Base-by-base conservation (phyloP, 2,113 vertebrate genomes). In the Mus spicilegus region DNA sequence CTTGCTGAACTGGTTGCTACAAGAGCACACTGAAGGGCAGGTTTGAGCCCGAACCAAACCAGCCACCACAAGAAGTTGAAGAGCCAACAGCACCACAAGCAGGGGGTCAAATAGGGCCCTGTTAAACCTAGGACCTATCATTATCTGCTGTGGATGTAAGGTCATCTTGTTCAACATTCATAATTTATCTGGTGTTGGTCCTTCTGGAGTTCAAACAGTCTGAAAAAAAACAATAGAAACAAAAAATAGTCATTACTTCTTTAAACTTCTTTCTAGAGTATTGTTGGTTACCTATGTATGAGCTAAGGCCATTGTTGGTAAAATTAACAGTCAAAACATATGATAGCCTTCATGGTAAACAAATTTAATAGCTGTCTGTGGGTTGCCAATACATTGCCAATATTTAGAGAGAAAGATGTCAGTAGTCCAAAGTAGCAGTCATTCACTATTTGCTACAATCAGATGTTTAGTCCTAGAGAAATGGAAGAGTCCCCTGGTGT, bases 121-220 rank as follows among this genome's bases (percentile, higher is more conserved):
- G 99, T 99, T 99, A 99, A 99, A 99, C 99, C 99, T 99, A 99
- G 99, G 99, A 99, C 99, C 99, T 99, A 99, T 99, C 99, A 99
- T 99, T 99, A 99, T 99, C 99, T 99, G 99, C 99, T 99, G 99
- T 99, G 99, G 99, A 99, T 99, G 99, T 99, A 99, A 99, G 99
- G 99, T 99, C 99, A 99, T 99, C 99, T 99, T 99, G 99, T 99
- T 99, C 99, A 99, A 99, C 99, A 99, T 99, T 99, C 99, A 99
- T 99, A 99, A 99, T 99, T 99, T 99, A 98, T 99, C 99, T 99
- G 98, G 98, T 99, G 98, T 99, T 99, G 99, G 99, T 99, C 99
- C 99, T 99, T 98, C 98, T 99, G 99, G 98, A 99, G 98, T 99
- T 99, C 98, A 98, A 98, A 98, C 97, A 87, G 94, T 98, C 99